Base-by-base conservation (phyloP, 2,888 invertebrate species). In the Melinopterus prodromus region DNA sequence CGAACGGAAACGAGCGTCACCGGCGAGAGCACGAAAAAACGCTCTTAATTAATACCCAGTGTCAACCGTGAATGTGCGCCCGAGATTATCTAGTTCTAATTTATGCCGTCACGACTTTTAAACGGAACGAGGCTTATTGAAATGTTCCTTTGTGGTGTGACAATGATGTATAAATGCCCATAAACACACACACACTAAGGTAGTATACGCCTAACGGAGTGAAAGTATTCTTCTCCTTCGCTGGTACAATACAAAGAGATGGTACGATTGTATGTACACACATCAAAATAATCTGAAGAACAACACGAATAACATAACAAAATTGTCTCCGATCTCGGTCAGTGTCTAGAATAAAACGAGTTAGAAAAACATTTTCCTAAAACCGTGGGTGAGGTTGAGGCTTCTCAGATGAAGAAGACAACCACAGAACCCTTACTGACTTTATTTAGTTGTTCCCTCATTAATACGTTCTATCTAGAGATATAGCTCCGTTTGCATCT, bases 61-160 rank as follows among this genome's bases (percentile, higher is more conserved):
- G 53, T 53, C 53, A 53, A 53, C 53, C 53, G 53, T 53, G 53
- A 53, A 53, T 53, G 53, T 12, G 53, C 53, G 53, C 53, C 12
- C 12, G 53, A 76, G 77, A 80, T 80, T 77, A 77, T 77, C 77
- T 80, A 70, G 77, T 75, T 70, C 70, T 72, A 80, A 77, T 77
- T 80, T 75, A 80, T 77, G 71, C 26, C 37, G 69, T 75, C 15
- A 15, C 37, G 35, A 53, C 76, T 79, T 76, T 70, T 70, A 78
- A 78, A 79, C 53, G 53, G 53, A 53, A 53, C 53, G 12, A 79
- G 71, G 26, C 70, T 76, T 76, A 79, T 79, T 79, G 79, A 79
- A 79, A 79, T 76, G 79, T 79, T 71, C 78, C 75, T 77, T 78
- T 78, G 78, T 78, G 36, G 78, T 78, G 79, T 79, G 79, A 79